Conservation (phyloP, 2,888 invertebrate genomes). For the Pediacus dermestoides region DNA sequence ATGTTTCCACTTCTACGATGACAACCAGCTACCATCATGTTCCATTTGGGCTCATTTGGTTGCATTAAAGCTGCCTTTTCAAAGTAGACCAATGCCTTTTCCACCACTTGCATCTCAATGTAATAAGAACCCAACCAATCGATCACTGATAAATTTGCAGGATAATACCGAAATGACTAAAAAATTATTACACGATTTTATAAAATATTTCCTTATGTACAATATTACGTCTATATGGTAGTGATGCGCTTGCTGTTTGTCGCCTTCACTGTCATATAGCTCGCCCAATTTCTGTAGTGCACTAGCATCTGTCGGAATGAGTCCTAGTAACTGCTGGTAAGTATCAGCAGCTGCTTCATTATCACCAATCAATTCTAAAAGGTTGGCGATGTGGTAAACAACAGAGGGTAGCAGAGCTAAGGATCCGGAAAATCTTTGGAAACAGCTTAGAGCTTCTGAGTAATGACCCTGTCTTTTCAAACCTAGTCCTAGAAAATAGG, state of each 20-base stretch:
- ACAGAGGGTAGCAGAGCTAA: slow-evolving; percentile 58
- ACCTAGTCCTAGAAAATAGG: slow-evolving; percentile 56
- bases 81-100: slow-evolving; percentile 80
- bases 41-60: slow-evolving; percentile 79
- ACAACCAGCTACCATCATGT: slow-evolving; percentile 81
- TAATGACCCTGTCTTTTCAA: slow-evolving; percentile 66
- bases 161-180: slow-evolving; percentile 68
- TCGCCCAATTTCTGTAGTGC: slow-evolving; percentile 86
- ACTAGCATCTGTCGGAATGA: slow-evolving; percentile 85
- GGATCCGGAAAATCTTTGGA: slow-evolving; percentile 65
- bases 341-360: slow-evolving; percentile 62
- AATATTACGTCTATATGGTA: slow-evolving; percentile 69
- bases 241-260: slow-evolving; percentile 85
- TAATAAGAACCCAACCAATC: slow-evolving; percentile 89
- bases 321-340: slow-evolving; percentile 72
- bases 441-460: slow-evolving; percentile 74
- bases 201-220: background rate
- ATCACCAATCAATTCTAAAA: slow-evolving; percentile 67
- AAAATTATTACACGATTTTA: slow-evolving; percentile 32
- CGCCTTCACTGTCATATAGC: slow-evolving; percentile 85
- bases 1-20: slow-evolving; percentile 73
- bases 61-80: slow-evolving; percentile 73
- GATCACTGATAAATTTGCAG: slow-evolving; percentile 71
- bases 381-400: slow-evolving; percentile 70
- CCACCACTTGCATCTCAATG: slow-evolving; percentile 82